Base-by-base conservation (phyloP, 2,888 invertebrate species). In the Lissonota sp. region DNA sequence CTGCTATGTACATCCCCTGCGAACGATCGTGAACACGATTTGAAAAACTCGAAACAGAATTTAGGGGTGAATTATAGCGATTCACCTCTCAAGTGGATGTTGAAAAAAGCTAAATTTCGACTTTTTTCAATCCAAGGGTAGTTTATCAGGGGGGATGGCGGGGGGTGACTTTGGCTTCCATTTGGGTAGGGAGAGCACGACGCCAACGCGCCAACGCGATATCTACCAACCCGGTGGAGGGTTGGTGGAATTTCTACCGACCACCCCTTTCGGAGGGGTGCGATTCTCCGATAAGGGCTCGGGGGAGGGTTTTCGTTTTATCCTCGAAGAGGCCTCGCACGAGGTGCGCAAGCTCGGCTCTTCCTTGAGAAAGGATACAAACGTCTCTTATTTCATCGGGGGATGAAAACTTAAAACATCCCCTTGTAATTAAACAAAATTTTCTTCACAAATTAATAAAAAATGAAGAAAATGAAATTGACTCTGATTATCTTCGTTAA, bases 281-380 rank as follows among this genome's bases (percentile, higher is more conserved):
- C 67, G 71, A 63, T 51, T 39, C 58, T 26, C 16, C 71, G 67
- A 62, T 67, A 40, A 7, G 58, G 46, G 49, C 77, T 49, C 71
- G 70, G 63, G 26, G 75, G 79, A 75, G 75, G 67, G 71, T 14
- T 64, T 26, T 53, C 64, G 37, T 60, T 46, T 51, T 64, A 79
- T 74, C 58, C 37, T 39, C 60, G 55, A 44, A 12, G 69, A 53
- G 26, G 57, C 51, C 82, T 55, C 8, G 14, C 26, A 12, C 66
- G 14, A 10, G 7, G 64, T 51, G 64, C 75, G 79, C 79, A 80
- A 51, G 75, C 79, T 74, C 71, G 60, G 51, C 39, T 64, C 70
- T 71, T 70, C 64, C 64, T 55, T 26, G 44, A 66, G 26, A 39
- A 37, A 6, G 4, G 57, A 46, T 49, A 46, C 26, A 8, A n/a